A percentile compares a stretch with the other conserved stretches of the same genome.
Conservation (phyloP, 2,113 vertebrate species). For the Lucifuga dentata region DNA sequence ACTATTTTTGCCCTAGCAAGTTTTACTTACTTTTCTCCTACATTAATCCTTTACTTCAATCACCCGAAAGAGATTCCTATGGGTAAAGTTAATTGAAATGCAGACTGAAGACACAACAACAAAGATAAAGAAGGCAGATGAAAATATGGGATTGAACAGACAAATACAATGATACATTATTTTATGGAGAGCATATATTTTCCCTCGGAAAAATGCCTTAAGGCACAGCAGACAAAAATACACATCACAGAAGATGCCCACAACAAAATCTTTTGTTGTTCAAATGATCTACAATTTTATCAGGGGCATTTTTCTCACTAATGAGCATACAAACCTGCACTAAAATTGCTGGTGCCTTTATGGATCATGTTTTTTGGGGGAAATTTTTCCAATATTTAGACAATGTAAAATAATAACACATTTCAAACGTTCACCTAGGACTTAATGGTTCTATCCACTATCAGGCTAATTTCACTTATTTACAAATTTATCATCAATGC, state of each 20-base stretch:
- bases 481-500: neutral
- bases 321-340: too few relatives aligned
- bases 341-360: neutral
- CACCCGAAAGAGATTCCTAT: constrained; percentile 13
- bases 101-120: constrained; percentile 44
- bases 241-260: too few relatives aligned
- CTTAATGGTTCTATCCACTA: too few relatives aligned
- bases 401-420: neutral
- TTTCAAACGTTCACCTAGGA: neutral
- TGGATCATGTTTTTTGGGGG: neutral
- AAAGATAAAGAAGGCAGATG: constrained; percentile 23
- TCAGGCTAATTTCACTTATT: neutral
- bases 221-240: neutral
- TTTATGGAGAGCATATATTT: neutral
- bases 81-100: constrained; percentile 52
- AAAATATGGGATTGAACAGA: constrained; percentile 14
- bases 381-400: neutral
- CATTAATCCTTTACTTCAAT: constrained; percentile 28
- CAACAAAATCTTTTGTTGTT: too few relatives aligned
- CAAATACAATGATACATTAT: constrained; percentile 3
- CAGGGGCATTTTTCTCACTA: too few relatives aligned
- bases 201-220: neutral
- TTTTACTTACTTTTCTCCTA: constrained; percentile 25
- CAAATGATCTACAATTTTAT: too few relatives aligned
- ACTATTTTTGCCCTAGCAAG: neutral